Base-by-base conservation (phyloP, 2,888 invertebrate species). In the Syritta pipiens region DNA sequence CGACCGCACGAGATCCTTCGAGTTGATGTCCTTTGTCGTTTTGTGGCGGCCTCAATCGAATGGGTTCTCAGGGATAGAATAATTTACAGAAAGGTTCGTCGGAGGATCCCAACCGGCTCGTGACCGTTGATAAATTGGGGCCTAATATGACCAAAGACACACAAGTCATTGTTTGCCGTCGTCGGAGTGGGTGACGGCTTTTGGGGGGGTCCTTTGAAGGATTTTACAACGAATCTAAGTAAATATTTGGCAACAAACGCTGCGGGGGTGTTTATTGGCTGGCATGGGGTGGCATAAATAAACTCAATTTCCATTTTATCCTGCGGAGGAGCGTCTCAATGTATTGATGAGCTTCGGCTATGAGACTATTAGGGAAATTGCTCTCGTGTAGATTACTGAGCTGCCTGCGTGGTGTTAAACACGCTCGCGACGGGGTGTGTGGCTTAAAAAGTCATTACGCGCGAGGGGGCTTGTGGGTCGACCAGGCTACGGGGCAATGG, bases 41-140 rank as follows among this genome's bases (percentile, higher is more conserved):
- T 40, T 26, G 17, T 28, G 32, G 35, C 53, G 19, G 6, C 17
- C 4, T 24, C n/a, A 1, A 28, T 9, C n/a, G 6, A 40, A 55
- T 10, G 55, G 55, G 17, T 53, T 53, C 14, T 26, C 1, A n/a
- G 28, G 14, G 55, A 40, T 55, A 26, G 55, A 40, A 55, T 55
- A 55, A 40, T 40, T 55, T 40, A 40, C 7, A 10, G 19, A 55
- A 10, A n/a, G 53, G 35, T 14, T 10, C 17, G 9, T 5, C 22
- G 2, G 14, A 3, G 14, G 26, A 24, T 28, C n/a, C n/a, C n/a
- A n/a, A n/a, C n/a, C n/a, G n/a, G 28, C 28, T 48, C 28, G 48
- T 48, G 48, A 48, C 48, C 17, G 28, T n/a, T 48, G 28, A 48
- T 48, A 28, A 14, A 48, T 28, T 48, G n/a, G 48, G 9, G 7